Evolutionary conservation across 2,888 invertebrate species (phyloP).

Genomic region (Glyphotaelius pellucidus): DNA sequence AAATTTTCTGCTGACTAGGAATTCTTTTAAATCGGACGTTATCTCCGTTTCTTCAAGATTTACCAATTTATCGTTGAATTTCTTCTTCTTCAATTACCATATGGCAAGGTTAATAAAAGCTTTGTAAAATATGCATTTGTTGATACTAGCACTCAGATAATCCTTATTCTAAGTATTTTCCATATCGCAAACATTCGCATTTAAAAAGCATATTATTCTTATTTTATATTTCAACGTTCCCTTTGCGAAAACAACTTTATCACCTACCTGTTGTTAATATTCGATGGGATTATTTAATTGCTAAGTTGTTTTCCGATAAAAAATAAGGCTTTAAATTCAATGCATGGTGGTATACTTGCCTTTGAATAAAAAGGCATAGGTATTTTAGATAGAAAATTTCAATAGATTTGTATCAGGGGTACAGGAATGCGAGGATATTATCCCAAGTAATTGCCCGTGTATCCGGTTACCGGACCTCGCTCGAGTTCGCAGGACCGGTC

Average conservation of each 20-base stretch:
- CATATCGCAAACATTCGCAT: background rate
- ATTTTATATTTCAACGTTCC: background rate
- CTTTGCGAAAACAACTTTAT: background rate
- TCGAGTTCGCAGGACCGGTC: conserved; percentile 12
- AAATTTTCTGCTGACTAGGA: no score
- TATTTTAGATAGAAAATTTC: conserved; percentile 27
- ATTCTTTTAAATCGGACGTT: no score
- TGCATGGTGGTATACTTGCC: background rate
- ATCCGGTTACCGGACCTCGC: background rate
- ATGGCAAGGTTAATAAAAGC: background rate
- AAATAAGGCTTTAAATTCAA: background rate
- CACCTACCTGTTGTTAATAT: background rate
- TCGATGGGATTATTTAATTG: background rate
- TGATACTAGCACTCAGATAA: background rate
- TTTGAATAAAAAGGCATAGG: conserved; percentile 5
- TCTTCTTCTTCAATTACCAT: no score
- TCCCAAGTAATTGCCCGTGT: conserved; percentile 6
- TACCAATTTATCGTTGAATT: background rate
- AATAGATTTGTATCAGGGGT: conserved; percentile 33
- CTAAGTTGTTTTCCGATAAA: background rate
- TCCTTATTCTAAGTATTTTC: background rate
- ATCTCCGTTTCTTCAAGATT: no score
- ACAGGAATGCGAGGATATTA: conserved; percentile 8
- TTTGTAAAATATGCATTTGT: background rate
- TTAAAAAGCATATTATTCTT: background rate